A percentile compares a stretch with the other conserved stretches of the same genome.
phyloP scores from a whole-genome alignment of 1,140 invertebrate species.

The Halesus radiatus region DNA sequence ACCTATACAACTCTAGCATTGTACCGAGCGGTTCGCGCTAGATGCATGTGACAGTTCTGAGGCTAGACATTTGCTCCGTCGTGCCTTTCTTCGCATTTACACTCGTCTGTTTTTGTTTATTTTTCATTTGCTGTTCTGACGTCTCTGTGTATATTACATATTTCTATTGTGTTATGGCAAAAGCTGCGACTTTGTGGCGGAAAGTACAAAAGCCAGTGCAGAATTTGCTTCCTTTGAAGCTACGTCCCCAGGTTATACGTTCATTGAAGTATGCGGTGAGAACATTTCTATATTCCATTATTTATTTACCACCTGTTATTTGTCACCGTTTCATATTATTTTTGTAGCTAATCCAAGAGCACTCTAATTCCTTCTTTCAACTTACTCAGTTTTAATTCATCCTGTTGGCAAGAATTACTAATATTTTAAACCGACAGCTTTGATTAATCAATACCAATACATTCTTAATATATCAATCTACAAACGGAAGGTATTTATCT shows the following conservation, averaged over 20 bases:
- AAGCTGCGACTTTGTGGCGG: slow-evolving; percentile 13
- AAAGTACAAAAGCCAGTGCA: background rate
- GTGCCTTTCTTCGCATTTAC: slow-evolving; percentile 6
- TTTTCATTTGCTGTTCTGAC: background rate
- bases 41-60: background rate
- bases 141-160: slow-evolving; percentile 4
- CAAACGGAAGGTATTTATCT: no score
- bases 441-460: no score
- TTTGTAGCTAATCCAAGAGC: background rate
- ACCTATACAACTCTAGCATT: background rate
- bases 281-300: background rate
- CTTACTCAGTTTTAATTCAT: no score
- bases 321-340: background rate
- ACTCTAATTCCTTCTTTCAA: no score
- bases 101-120: background rate
- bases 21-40: background rate
- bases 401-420: no score
- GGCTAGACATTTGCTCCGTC: background rate
- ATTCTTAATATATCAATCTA: no score
- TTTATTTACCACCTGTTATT: background rate
- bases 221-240: slow-evolving; percentile 8
- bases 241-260: slow-evolving; percentile 5
- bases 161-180: background rate
- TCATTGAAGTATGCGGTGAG: slow-evolving; percentile 25
- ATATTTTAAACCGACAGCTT: no score